Percentiles rank a stretch among this genome's conserved stretches.
These are phyloP conservation scores for Antedon bifida DNA, from an alignment of 35 echinoderm and acorn worm species.

Conservation along the genomic window DNA sequence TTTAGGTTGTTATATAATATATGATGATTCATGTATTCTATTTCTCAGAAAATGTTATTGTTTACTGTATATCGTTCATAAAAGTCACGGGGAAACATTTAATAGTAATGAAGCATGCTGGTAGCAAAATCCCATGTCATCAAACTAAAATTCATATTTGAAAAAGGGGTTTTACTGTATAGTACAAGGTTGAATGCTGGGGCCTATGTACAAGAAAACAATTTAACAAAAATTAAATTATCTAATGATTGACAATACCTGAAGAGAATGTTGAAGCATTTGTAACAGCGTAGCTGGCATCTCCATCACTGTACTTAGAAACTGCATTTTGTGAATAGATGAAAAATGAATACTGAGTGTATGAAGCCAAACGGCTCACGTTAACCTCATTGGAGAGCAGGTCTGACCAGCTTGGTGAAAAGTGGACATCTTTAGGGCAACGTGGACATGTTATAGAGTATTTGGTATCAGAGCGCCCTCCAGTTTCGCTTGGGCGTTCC, in stretches of 20 bases:
- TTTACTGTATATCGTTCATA: too few relatives aligned
- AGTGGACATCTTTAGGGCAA: neutral
- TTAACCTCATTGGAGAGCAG: neutral
- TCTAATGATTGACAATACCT: neutral
- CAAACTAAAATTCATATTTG: too few relatives aligned
- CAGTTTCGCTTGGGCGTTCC: neutral
- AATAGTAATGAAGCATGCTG: too few relatives aligned
- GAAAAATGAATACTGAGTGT: neutral
- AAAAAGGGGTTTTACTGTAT: too few relatives aligned
- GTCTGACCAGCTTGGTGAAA: neutral
- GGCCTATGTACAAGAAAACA: too few relatives aligned
- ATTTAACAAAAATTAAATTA: too few relatives aligned
- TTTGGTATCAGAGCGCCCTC: neutral
- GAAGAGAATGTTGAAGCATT: neutral
- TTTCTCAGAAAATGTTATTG: too few relatives aligned
- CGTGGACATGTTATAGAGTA: neutral
- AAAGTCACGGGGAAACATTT: too few relatives aligned
- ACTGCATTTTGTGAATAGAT: neutral
- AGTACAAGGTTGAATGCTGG: too few relatives aligned
- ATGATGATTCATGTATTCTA: too few relatives aligned
- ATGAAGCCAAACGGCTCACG: neutral
- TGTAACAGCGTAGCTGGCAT: neutral
- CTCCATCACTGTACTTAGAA: neutral
- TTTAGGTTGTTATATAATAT: too few relatives aligned
- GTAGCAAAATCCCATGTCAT: too few relatives aligned